Base-by-base conservation (phyloP, 2,113 vertebrate species). In the Tympanuchus pallidicinctus region DNA sequence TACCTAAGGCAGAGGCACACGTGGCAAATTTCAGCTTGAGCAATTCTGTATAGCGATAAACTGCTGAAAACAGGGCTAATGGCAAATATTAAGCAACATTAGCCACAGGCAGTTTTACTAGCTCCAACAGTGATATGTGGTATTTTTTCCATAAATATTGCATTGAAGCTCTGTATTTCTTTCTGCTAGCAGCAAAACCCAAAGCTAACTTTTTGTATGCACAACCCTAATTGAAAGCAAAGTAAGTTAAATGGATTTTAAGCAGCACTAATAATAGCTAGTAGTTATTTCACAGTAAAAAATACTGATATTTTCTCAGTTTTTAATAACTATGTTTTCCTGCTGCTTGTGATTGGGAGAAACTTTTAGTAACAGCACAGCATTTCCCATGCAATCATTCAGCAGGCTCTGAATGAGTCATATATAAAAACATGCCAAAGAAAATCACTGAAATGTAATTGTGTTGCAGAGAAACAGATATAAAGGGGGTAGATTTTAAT, bases 301-400 rank as follows among this genome's bases (percentile, higher is more conserved):
- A 94, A 92, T 59, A 92, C 24, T 36, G 36, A 57, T 78, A 82
- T 88, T 94, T 93, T 92, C 56, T 73, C 60, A 82, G 36, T 57
- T 94, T 95, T 92, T 92, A 93, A 89, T 92, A 92, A 89, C 82
- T 72, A 21, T 65, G 61, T 82, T 93, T 95, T 89, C 93, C 80
- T 36, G 85, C 64, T 91, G 80, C 75, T 94, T 85, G 28, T 24
- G 86, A 71, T 61, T 86, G 89, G 69, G 78, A 70, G 63, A 88
- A 94, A 67, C 61, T 75, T 83, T 75, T 69, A 76, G 76, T 86
- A 95, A 90, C 73, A 83, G 65, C 45, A 75, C 43, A 40, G 52
- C 61, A 81, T 75, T 92, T 93, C 64, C 60, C 52, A 32, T 30
- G 40, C 57, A 95, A 89, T 90, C 83, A 85, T 87, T 93, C 88